phyloP scores from a whole-genome alignment of 2,797 vertebrate genomes.

The Chelon auratus region DNA sequence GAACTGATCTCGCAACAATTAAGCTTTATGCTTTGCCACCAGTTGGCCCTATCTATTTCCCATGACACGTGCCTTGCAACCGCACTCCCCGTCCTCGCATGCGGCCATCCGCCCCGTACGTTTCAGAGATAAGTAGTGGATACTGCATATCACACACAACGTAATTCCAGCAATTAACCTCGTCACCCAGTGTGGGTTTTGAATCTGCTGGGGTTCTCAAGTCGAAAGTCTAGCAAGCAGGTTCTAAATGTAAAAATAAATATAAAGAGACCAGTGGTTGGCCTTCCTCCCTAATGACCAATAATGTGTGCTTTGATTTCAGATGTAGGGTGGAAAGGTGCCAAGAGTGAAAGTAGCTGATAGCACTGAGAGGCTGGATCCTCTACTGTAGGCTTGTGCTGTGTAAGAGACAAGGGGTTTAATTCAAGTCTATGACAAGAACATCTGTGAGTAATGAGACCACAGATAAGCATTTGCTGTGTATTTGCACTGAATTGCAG shows the following conservation, averaged over 20 bases:
- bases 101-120: constrained; percentile 10
- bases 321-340: constrained; percentile 35
- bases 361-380: constrained; percentile 1
- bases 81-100: constrained; percentile 9
- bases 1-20: constrained; percentile 73
- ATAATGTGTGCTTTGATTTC: constrained; percentile 70
- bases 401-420: constrained; percentile 35
- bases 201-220: neutral
- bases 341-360: constrained; percentile 20
- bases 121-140: constrained; percentile 50
- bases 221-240: neutral
- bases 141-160: constrained; percentile 30
- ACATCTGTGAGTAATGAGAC: constrained; percentile 50
- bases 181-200: constrained; percentile 24
- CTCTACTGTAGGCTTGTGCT: neutral
- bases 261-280: constrained; percentile 21
- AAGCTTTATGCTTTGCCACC: constrained; percentile 50
- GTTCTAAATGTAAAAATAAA: constrained; percentile 32
- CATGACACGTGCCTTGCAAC: constrained; percentile 35
- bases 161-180: constrained; percentile 63
- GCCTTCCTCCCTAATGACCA: constrained; percentile 34
- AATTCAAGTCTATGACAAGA: constrained; percentile 49
- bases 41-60: constrained; percentile 39
- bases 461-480: constrained; percentile 48
- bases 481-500: constrained; percentile 34